phyloP scores from a whole-genome alignment of 2,113 vertebrate species.

The Alces alces region DNA sequence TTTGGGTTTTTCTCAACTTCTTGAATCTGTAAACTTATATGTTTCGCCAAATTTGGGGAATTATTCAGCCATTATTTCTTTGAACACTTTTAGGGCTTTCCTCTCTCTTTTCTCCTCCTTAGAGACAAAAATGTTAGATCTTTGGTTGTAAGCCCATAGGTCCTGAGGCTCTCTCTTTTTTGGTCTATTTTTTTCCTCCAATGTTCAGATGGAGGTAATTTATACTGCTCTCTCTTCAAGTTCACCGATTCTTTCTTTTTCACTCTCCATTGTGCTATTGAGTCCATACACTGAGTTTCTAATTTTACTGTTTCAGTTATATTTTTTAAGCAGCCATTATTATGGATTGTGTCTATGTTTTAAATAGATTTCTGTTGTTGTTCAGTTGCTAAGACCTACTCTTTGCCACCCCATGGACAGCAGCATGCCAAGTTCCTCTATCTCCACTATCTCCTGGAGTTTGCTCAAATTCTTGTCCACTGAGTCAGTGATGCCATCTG shows the following conservation, averaged over 20 bases:
- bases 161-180: rapidly evolving
- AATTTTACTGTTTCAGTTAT: background rate
- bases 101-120: background rate
- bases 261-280: rapidly evolving
- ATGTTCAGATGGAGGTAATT: background rate
- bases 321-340: background rate
- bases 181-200: too few species aligned
- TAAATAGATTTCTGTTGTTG: background rate
- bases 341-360: background rate
- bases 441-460: background rate
- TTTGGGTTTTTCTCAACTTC: background rate
- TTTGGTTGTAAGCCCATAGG: rapidly evolving
- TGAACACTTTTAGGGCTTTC: background rate
- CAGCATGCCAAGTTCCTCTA: background rate
- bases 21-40: background rate
- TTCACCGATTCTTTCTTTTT: background rate
- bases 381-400: background rate
- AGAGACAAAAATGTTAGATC: rapidly evolving
- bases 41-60: background rate
- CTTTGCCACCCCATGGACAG: background rate
- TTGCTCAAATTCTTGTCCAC: background rate
- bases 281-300: background rate
- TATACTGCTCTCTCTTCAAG: background rate
- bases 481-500: background rate
- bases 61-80: background rate